phyloP scores from a whole-genome alignment of 2,113 vertebrate species.

The Mugil cephalus region DNA sequence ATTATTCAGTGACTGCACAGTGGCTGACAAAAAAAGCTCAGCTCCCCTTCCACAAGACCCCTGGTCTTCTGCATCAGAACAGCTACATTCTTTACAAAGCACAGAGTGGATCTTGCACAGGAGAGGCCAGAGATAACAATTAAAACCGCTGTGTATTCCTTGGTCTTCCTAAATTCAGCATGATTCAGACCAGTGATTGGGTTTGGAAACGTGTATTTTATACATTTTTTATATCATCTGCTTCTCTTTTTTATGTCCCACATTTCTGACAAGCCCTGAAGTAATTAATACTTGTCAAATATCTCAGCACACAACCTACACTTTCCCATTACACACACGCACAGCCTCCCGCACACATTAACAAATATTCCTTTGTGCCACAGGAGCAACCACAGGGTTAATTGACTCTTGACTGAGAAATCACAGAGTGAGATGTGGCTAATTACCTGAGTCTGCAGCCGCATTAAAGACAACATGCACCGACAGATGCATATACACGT shows the following conservation, averaged over 20 bases:
- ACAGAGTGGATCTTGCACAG: too few relatives aligned
- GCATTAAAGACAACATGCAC: slow-evolving; percentile 35
- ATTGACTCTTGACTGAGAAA: slow-evolving; percentile 84
- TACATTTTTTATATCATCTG: slow-evolving; percentile 7
- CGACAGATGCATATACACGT: slow-evolving; percentile 4
- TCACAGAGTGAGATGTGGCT: slow-evolving; percentile 76
- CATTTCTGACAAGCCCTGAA: slow-evolving; percentile 69
- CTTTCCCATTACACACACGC: slow-evolving; percentile 31
- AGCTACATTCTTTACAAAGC: too few relatives aligned
- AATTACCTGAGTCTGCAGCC: slow-evolving; percentile 79
- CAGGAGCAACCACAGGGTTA: slow-evolving; percentile 82
- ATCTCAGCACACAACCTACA: slow-evolving; percentile 33
- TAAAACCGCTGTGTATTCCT: too few relatives aligned
- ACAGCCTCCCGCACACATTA: slow-evolving; percentile 32
- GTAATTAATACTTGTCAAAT: slow-evolving; percentile 87
- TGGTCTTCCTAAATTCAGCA: neutral
- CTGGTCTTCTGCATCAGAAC: neutral
- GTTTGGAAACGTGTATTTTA: too few relatives aligned
- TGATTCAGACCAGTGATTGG: too few relatives aligned
- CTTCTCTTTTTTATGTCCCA: slow-evolving; percentile 19
- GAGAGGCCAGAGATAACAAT: too few relatives aligned
- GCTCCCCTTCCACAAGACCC: neutral
- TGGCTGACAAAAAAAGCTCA: neutral
- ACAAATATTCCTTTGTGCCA: slow-evolving; percentile 61
- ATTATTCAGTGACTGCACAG: neutral